These are phyloP conservation scores for Protomyctophum bolini DNA, from an alignment of 2,113 vertebrate species.

Conservation along the genomic window DNA sequence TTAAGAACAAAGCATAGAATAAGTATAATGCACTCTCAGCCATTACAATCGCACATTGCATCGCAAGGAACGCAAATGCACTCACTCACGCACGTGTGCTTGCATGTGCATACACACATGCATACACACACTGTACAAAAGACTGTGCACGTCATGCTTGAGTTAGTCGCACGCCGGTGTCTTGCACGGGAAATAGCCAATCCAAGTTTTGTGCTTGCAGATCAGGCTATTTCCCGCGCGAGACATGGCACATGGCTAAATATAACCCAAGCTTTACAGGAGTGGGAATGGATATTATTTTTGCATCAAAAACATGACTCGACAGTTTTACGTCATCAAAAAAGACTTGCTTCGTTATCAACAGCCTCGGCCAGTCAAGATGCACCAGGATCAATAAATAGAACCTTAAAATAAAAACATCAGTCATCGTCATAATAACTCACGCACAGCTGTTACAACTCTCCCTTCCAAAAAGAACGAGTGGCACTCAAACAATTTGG, in stretches of 20 bases:
- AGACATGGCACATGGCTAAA: too few species aligned
- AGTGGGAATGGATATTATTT: slow-evolving; percentile 70
- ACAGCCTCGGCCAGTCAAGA: slow-evolving; percentile 80
- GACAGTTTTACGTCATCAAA: slow-evolving; percentile 71
- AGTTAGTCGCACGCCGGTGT: slow-evolving; percentile 23
- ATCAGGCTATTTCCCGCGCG: too few species aligned
- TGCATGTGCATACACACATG: slow-evolving; percentile 17
- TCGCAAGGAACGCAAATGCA: slow-evolving; percentile 55
- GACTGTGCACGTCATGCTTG: slow-evolving; percentile 82
- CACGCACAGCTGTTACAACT: slow-evolving; percentile 78
- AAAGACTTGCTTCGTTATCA: slow-evolving; percentile 78
- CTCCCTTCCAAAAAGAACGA: slow-evolving; percentile 69
- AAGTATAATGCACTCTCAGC: slow-evolving; percentile 78
- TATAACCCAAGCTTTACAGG: not conserved
- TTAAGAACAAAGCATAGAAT: slow-evolving; percentile 83
- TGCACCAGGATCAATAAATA: slow-evolving; percentile 81
- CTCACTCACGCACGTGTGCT: slow-evolving; percentile 4
- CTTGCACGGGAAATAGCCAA: too few species aligned
- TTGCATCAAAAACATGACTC: slow-evolving; percentile 81
- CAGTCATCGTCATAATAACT: slow-evolving; percentile 74
- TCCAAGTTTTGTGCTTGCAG: too few species aligned
- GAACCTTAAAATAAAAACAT: slow-evolving; percentile 69
- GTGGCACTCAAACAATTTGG: slow-evolving; percentile 74
- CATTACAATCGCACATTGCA: slow-evolving; percentile 66
- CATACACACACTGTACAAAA: slow-evolving; percentile 84